These are phyloP conservation scores for Galago senegalensis DNA, from an alignment of 2,797 vertebrate species.

Conservation along the genomic window DNA sequence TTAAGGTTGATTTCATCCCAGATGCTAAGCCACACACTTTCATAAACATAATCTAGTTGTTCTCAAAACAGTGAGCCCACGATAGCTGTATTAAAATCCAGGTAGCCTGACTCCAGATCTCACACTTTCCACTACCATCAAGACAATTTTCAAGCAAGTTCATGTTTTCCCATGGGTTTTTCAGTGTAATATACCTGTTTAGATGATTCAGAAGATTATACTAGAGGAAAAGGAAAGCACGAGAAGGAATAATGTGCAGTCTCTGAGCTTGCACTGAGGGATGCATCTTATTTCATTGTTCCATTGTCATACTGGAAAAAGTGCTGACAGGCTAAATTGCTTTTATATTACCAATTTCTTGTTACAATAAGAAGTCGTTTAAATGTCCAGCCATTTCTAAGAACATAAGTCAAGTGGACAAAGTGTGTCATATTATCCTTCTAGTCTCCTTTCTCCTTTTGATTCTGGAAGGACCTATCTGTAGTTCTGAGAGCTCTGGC, in stretches of 20 bases:
- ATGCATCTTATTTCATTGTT: constrained; percentile 16
- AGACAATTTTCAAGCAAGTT: background rate
- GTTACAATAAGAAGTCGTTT: background rate
- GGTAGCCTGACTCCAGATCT: background rate
- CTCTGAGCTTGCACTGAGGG: background rate
- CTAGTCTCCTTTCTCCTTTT: background rate
- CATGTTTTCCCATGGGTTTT: background rate
- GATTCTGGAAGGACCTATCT: background rate
- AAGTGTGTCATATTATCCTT: background rate
- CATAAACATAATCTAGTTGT: background rate
- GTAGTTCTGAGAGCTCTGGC: background rate
- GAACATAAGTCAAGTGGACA: background rate
- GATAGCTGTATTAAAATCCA: background rate
- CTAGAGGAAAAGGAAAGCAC: background rate
- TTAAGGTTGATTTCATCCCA: background rate
- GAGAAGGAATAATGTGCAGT: background rate
- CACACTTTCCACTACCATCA: background rate
- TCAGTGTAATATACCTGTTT: background rate
- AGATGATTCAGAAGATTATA: background rate
- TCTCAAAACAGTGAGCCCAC: background rate
- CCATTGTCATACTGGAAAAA: constrained; percentile 46
- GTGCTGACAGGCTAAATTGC: background rate
- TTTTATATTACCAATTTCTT: background rate
- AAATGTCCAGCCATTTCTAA: constrained; percentile 14
- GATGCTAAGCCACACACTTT: background rate